These are phyloP conservation scores for Drosophila demipolita DNA, from an alignment of 2,888 invertebrate genomes.

Conservation along the genomic window DNA sequence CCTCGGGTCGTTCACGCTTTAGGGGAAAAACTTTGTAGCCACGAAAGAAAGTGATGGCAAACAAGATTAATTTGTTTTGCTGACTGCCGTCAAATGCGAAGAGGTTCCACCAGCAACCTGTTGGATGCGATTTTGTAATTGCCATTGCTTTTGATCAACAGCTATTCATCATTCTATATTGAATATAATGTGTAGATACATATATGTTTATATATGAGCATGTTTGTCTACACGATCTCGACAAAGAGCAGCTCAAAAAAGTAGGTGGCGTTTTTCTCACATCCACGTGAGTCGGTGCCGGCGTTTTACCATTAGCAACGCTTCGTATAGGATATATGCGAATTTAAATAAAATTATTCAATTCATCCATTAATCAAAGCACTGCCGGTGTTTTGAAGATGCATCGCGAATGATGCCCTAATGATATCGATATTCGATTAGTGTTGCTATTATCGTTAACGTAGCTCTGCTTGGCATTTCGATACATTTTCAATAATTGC, in stretches of 20 bases:
- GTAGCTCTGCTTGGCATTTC: constrained; percentile 1
- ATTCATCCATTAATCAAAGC: constrained; percentile 69
- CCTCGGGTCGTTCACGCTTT: constrained; percentile 14
- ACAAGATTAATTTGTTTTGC: constrained; percentile 80
- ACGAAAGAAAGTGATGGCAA: constrained; percentile 68
- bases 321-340: constrained; percentile 76
- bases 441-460: neutral
- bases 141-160: constrained; percentile 60
- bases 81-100: constrained; percentile 27
- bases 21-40: constrained; percentile 34
- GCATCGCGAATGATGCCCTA: constrained; percentile 52
- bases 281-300: constrained; percentile 57
- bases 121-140: constrained; percentile 67
- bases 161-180: constrained; percentile 60
- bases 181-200: constrained; percentile 25
- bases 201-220: neutral
- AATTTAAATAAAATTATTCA: constrained; percentile 80
- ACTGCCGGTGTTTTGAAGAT: constrained; percentile 53
- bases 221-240: neutral
- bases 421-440: constrained; percentile 47
- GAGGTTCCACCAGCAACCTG: constrained; percentile 67
- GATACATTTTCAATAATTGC: neutral
- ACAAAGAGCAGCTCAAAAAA: constrained; percentile 41
- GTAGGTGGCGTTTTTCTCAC: constrained; percentile 77
- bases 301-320: constrained; percentile 73